These are phyloP conservation scores for Hippocampus barbouri DNA, from an alignment of 2,113 vertebrate species.

Conservation along the genomic window DNA sequence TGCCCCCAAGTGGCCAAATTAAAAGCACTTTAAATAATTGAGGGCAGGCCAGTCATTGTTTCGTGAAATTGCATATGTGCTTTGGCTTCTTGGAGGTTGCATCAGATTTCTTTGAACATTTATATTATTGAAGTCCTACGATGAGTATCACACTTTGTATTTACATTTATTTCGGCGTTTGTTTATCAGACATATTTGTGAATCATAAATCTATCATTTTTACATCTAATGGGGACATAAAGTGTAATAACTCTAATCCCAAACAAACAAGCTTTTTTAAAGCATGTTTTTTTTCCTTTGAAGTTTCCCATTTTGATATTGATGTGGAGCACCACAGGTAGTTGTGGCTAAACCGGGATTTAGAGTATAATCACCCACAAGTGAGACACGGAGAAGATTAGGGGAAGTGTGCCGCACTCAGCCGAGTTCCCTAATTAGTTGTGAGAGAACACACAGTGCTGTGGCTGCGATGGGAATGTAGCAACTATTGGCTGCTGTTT, in stretches of 20 bases:
- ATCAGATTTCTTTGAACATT: background rate
- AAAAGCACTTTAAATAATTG: background rate
- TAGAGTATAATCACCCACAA: slow-evolving; percentile 37
- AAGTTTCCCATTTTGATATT: slow-evolving; percentile 14
- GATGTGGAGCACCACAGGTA: slow-evolving; percentile 35
- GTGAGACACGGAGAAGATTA: slow-evolving; percentile 26
- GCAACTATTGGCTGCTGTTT: slow-evolving; percentile 47
- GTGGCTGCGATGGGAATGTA: slow-evolving; percentile 44
- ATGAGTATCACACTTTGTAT: background rate
- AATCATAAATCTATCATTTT: too few species aligned
- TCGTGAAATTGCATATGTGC: background rate
- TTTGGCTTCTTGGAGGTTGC: background rate
- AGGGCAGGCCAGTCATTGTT: background rate
- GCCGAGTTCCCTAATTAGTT: slow-evolving; percentile 61
- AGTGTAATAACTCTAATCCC: too few species aligned
- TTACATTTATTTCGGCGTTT: background rate
- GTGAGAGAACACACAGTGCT: slow-evolving; percentile 51
- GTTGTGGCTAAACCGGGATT: slow-evolving; percentile 23
- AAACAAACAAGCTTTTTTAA: background rate
- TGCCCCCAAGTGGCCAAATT: slow-evolving; percentile 11
- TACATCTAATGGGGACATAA: too few species aligned
- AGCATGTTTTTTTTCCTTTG: background rate
- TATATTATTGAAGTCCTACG: background rate
- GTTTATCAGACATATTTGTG: too few species aligned
- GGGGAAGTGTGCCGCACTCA: slow-evolving; percentile 36